Conservation (phyloP, 2,113 vertebrate species). For the Marmota monax region DNA sequence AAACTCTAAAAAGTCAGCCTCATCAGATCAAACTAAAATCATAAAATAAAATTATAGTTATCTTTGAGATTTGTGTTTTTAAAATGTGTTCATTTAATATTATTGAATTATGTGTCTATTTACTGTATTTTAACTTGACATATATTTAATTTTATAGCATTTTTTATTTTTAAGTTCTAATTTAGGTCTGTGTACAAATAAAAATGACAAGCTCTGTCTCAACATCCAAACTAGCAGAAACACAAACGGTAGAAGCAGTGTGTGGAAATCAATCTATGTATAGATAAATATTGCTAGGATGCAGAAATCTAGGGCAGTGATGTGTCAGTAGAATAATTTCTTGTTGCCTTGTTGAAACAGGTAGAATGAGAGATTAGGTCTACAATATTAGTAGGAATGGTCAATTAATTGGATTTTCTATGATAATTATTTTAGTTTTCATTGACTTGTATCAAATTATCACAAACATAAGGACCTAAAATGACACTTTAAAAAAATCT, state of each 20-base stretch:
- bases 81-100: background rate
- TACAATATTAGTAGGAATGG: background rate
- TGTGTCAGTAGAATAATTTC: background rate
- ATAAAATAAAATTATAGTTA: background rate
- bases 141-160: background rate
- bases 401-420: background rate
- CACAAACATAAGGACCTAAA: background rate
- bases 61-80: background rate
- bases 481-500: background rate
- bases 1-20: background rate
- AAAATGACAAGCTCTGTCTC: background rate
- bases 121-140: background rate
- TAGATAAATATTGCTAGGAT: background rate
- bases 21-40: background rate
- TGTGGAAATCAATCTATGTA: background rate
- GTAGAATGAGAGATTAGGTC: background rate
- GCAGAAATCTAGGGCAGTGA: background rate
- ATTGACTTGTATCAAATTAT: background rate
- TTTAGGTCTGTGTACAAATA: background rate
- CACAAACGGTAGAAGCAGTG: background rate
- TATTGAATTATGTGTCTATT: background rate
- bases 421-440: background rate
- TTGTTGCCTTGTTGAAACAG: background rate
- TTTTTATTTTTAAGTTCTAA: background rate
- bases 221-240: background rate